Base-by-base conservation (phyloP, 2,797 vertebrate species). In the Anolis apletophallus region DNA sequence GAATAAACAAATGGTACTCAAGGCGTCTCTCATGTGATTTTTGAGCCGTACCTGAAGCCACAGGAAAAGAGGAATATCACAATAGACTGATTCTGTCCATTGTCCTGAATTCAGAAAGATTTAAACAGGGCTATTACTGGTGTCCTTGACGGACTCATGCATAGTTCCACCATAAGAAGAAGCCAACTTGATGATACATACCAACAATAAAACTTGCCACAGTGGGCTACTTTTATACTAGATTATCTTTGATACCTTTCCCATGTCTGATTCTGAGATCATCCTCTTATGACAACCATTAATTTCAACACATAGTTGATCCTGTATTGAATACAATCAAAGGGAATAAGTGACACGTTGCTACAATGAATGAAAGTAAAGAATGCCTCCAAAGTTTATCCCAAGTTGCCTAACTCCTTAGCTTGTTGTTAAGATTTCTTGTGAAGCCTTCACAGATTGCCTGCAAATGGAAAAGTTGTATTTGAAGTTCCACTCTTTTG, bases 321-420 rank as follows among this genome's bases (percentile, higher is more conserved):
- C 26, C 2, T 71, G 36, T n/a, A 52, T 26, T n/a, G 29, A 40
- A 40, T 5, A 59, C 36, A 26, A 19, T 71, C 40, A 79, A 29
- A 13, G 67, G 13, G 16, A 75, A 57, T 7, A 52, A 76, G 17
- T 32, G 36, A 71, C 84, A 71, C 1, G 67, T 50, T 87, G 10
- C 85, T 80, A 76, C 7, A 74, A 36, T 40, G 88, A 50, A 85
- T 82, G 14, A 59, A 52, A 75, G 11, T 0, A 81, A 52, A 86
- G 19, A 7, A 14, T 26, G 26, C 16, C 1, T 79, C 0, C 0
- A 16, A 34, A 72, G 29, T 34, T 64, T 23, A 74, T 19, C n/a
- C 29, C 32, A 50, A 29, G 12, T 54, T 81, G 19, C 17, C 10
- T 9, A 52, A 11, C 3, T 68, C 36, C n/a, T 50, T 7, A 54